phyloP scores from a whole-genome alignment of 1,140 invertebrate species.

The Danaus melanippus region DNA sequence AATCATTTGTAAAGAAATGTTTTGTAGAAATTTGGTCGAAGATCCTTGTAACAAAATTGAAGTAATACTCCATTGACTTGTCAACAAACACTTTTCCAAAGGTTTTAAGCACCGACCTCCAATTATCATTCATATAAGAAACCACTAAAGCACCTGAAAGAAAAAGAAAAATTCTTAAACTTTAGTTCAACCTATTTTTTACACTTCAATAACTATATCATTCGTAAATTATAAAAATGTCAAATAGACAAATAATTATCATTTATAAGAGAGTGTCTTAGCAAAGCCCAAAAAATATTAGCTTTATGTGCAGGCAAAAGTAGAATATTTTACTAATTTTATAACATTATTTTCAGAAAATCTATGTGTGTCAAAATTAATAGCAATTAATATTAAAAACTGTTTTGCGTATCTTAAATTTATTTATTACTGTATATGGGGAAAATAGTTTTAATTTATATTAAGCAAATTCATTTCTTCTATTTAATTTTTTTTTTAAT shows the following conservation, averaged over 20 bases:
- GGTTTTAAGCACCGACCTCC: constrained; percentile 25
- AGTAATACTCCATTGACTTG: constrained; percentile 28
- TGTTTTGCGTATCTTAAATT: no score
- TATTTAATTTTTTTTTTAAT: no score
- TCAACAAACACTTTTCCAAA: constrained; percentile 33
- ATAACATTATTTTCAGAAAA: no score
- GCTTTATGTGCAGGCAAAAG: neutral
- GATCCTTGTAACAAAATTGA: constrained; percentile 22
- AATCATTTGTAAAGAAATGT: constrained; percentile 13
- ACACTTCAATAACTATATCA: no score
- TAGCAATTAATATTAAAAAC: no score
- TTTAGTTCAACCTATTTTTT: no score
- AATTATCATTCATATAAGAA: constrained; percentile 34
- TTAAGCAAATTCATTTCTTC: no score
- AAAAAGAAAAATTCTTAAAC: constrained; percentile 1
- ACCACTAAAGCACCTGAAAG: constrained; percentile 28
- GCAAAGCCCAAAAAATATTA: constrained; percentile 6
- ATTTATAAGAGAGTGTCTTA: constrained; percentile 6
- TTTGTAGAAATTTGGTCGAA: constrained; percentile 26
- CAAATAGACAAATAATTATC: constrained; percentile 6
- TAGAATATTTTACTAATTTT: no score
- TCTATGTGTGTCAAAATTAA: no score
- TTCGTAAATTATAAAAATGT: neutral
- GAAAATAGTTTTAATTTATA: no score
- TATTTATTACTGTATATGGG: no score